These are phyloP conservation scores for Carassius carassius DNA, from an alignment of 2,113 vertebrate species.

Conservation along the genomic window DNA sequence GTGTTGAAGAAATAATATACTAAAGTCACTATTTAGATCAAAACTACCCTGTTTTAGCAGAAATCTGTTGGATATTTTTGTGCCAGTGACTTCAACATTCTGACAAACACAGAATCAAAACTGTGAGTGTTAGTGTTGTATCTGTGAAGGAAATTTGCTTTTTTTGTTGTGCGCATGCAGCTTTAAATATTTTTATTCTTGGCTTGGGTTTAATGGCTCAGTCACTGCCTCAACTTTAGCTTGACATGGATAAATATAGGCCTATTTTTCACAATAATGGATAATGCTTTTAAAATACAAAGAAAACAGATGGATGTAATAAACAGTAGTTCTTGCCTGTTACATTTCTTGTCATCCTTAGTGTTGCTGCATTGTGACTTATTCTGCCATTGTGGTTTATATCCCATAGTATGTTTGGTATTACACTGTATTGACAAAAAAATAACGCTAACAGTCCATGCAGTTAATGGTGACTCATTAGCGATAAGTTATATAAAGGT, in stretches of 20 bases:
- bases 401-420: neutral
- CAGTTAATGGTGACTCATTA: slow-evolving; percentile 12
- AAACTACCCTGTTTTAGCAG: neutral
- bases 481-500: slow-evolving; percentile 8
- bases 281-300: slow-evolving; percentile 14
- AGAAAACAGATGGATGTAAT: neutral
- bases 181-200: neutral
- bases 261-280: neutral
- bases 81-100: neutral
- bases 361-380: slow-evolving; percentile 2
- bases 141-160: neutral
- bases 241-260: slow-evolving; percentile 4
- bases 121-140: neutral
- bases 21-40: slow-evolving; percentile 4
- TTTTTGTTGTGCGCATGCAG: neutral
- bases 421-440: neutral
- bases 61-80: neutral
- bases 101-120: neutral
- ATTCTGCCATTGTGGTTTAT: neutral
- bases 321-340: neutral
- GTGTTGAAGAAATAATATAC: slow-evolving; percentile 12
- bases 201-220: neutral
- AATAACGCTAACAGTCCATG: neutral
- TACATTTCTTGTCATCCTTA: neutral
- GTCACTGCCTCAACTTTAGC: neutral